Evolutionary conservation across 2,888 invertebrate genomes (phyloP).

Genomic region (Allacma fusca): DNA sequence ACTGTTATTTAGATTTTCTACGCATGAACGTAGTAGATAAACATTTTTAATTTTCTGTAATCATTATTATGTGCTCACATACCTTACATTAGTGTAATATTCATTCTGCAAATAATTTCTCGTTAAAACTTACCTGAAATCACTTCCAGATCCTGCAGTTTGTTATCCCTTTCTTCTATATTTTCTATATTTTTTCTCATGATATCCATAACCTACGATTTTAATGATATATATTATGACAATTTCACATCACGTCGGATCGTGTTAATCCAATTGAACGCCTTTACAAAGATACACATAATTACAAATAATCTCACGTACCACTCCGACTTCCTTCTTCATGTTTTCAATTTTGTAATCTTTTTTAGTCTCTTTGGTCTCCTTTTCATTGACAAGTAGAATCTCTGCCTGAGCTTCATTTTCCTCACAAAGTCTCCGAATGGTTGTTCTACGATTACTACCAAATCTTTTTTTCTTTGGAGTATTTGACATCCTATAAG

Average conservation of each 20-base stretch:
- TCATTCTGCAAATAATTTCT: neutral
- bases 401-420: neutral
- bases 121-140: neutral
- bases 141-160: neutral
- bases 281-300: too few relatives aligned
- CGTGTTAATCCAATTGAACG: too few relatives aligned
- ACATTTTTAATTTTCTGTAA: neutral
- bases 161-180: neutral
- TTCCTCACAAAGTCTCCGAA: neutral
- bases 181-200: slow-evolving; percentile 2
- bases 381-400: neutral
- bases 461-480: neutral
- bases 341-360: neutral
- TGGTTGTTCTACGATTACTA: neutral
- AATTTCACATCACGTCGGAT: too few relatives aligned
- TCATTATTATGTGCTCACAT: neutral
- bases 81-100: too few relatives aligned
- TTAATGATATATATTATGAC: neutral
- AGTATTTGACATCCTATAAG: too few relatives aligned
- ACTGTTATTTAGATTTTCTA: neutral
- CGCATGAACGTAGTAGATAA: neutral
- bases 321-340: slow-evolving; percentile 10
- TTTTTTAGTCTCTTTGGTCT: neutral
- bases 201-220: neutral
- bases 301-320: too few relatives aligned